These are phyloP conservation scores for Phymorhynchus buccinoides DNA, from an alignment of 1,140 invertebrate genomes.

Conservation along the genomic window DNA sequence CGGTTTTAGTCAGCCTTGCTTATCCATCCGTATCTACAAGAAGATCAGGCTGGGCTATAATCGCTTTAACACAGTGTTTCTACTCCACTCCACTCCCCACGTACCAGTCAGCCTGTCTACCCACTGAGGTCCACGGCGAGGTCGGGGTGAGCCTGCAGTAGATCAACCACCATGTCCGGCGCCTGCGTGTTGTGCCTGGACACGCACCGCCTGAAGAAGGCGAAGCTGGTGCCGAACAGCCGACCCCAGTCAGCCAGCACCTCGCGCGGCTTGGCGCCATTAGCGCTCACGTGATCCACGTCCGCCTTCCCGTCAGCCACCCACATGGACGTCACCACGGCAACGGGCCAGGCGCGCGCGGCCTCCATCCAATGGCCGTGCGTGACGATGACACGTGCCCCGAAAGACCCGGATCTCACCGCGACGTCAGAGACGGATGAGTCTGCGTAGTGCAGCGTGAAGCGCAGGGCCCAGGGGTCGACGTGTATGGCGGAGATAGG, in stretches of 20 bases:
- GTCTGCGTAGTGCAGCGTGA: conserved; percentile 48
- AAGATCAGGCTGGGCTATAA: background rate
- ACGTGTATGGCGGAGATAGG: conserved; percentile 49
- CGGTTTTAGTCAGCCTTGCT: background rate
- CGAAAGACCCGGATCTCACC: conserved; percentile 39
- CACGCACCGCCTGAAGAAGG: conserved; percentile 54
- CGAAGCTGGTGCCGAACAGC: conserved; percentile 49
- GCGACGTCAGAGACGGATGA: conserved; percentile 31
- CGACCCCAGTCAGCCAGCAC: conserved; percentile 46
- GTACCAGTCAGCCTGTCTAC: background rate
- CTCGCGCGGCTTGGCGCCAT: conserved; percentile 45
- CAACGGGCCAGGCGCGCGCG: conserved; percentile 41
- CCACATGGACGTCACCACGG: conserved; percentile 52
- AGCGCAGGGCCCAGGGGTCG: conserved; percentile 39
- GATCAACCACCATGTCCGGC: conserved; percentile 48
- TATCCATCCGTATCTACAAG: background rate
- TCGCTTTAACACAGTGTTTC: background rate
- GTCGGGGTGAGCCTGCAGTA: conserved; percentile 33
- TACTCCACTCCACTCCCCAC: no score
- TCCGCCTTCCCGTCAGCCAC: conserved; percentile 54
- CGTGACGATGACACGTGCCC: conserved; percentile 46
- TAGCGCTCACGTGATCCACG: conserved; percentile 53
- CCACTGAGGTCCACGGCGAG: background rate
- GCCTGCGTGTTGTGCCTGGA: conserved; percentile 53
- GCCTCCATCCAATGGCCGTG: conserved; percentile 36